Percentiles rank a stretch among this genome's conserved stretches.
phyloP scores from a whole-genome alignment of 2,797 vertebrate genomes.

The Urosaurus nigricauda region DNA sequence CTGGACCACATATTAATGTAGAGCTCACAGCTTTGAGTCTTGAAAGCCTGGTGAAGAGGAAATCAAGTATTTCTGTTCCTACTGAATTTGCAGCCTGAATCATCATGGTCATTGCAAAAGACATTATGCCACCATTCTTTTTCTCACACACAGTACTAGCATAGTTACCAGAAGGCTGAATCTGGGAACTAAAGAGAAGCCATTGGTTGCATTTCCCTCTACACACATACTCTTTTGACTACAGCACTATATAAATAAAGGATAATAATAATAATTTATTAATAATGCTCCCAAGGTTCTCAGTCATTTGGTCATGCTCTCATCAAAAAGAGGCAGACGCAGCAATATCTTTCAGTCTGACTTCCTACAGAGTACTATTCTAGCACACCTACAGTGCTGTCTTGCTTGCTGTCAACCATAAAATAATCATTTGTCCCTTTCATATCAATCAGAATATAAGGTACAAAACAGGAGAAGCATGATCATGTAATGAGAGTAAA shows the following conservation, averaged over 20 bases:
- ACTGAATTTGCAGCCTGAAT: not conserved
- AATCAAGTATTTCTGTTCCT: not conserved
- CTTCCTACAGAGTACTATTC: not conserved
- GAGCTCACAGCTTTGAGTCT: not conserved
- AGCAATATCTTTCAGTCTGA: not conserved
- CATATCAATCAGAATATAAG: not conserved
- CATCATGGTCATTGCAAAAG: not conserved
- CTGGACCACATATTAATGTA: not conserved
- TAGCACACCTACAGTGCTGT: not conserved
- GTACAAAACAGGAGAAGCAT: not conserved
- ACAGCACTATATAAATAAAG: no score
- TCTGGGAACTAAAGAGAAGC: not conserved
- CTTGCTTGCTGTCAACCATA: not conserved
- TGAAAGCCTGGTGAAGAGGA: not conserved
- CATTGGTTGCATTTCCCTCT: not conserved
- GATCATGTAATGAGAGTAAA: not conserved
- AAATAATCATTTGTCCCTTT: not conserved
- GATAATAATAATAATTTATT: no score
- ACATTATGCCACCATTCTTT: not conserved
- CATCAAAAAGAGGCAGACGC: not conserved
- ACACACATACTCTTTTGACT: not conserved
- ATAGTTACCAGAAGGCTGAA: not conserved
- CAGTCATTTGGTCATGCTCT: not conserved
- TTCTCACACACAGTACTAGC: not conserved
- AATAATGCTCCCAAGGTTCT: not conserved